Evolutionary conservation across 2,888 invertebrate genomes (phyloP).

Genomic region (Chymomyza amoena): DNA sequence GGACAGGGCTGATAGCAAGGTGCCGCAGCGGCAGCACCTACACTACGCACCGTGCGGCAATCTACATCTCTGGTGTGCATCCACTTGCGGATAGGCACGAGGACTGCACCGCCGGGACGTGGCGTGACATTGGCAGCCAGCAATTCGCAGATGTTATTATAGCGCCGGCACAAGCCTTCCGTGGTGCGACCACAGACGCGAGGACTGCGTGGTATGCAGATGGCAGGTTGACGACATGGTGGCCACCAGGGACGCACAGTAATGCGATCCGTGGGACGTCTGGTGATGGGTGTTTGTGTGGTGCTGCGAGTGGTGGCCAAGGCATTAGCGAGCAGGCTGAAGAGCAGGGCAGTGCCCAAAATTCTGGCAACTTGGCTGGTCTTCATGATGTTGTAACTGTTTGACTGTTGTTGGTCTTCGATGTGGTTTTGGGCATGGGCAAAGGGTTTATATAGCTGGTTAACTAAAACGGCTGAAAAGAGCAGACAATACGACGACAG

Average conservation of each 20-base stretch:
- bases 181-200: constrained; percentile 44
- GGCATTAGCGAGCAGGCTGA: background rate
- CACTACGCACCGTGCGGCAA: constrained; percentile 35
- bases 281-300: background rate
- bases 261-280: background rate
- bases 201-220: constrained; percentile 43
- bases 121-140: constrained; percentile 13
- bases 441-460: background rate
- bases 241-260: constrained; percentile 6
- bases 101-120: background rate
- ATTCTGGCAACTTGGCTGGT: background rate
- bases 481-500: background rate
- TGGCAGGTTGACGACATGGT: constrained; percentile 34
- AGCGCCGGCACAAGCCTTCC: constrained; percentile 43
- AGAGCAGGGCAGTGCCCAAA: background rate
- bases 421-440: background rate
- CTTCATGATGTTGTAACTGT: background rate
- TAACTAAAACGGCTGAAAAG: too few relatives aligned
- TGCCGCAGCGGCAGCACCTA: constrained; percentile 21
- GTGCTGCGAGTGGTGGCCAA: background rate
- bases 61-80: constrained; percentile 32
- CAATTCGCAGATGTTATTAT: constrained; percentile 49
- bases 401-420: background rate
- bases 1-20: constrained; percentile 44
- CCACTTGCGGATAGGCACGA: constrained; percentile 3